These are phyloP conservation scores for Lepus oiostolus DNA, from an alignment of 2,797 vertebrate species.

Conservation along the genomic window DNA sequence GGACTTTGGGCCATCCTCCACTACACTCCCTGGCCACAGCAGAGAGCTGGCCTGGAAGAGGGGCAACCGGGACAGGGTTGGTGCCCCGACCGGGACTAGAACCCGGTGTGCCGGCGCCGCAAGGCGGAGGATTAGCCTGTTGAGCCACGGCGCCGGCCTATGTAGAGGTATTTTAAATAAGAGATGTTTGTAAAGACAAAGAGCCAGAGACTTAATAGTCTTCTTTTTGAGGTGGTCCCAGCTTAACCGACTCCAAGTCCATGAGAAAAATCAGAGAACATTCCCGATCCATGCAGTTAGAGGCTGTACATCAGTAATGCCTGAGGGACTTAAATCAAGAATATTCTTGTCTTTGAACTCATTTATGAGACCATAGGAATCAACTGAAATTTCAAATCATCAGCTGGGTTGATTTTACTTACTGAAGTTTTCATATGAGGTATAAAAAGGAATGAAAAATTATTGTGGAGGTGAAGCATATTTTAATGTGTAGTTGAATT, in stretches of 20 bases:
- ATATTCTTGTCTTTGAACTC: not conserved
- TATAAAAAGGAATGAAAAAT: not conserved
- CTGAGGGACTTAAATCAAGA: not conserved
- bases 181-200: not conserved
- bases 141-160: too few species aligned
- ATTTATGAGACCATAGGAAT: not conserved
- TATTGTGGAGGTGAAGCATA: not conserved
- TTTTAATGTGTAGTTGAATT: conserved; percentile 1
- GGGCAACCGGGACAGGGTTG: too few species aligned
- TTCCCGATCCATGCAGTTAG: not conserved
- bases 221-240: not conserved
- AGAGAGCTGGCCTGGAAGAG: too few species aligned
- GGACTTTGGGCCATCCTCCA: too few species aligned
- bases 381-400: conserved; percentile 36
- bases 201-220: not conserved
- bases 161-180: conserved; percentile 40
- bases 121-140: too few species aligned
- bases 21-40: too few species aligned
- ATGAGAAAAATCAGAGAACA: not conserved
- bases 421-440: not conserved
- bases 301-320: not conserved
- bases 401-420: not conserved
- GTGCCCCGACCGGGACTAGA: too few species aligned
- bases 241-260: not conserved
- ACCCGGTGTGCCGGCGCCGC: too few species aligned